Percentiles rank a stretch among this genome's conserved stretches.
These are phyloP conservation scores for Cenopis cana DNA, from an alignment of 2,888 invertebrate genomes.

Conservation along the genomic window DNA sequence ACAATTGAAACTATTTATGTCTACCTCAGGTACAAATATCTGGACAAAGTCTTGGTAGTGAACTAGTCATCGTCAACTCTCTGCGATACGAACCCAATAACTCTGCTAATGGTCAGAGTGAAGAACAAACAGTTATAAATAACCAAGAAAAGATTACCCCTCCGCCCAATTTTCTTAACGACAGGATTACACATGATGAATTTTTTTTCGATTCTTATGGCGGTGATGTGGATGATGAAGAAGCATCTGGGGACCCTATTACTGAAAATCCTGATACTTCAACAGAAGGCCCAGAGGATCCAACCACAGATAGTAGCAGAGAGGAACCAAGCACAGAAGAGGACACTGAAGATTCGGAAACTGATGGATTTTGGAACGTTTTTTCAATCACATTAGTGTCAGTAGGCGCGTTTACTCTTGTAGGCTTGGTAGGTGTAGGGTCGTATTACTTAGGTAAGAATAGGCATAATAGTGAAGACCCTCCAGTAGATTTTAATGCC, in stretches of 20 bases:
- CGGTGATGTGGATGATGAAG: constrained; percentile 26
- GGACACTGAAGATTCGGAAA: constrained; percentile 10
- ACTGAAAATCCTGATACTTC: background rate
- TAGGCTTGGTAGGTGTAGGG: constrained; percentile 49
- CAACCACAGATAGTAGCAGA: background rate
- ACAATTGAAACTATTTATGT: constrained; percentile 40
- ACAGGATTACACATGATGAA: constrained; percentile 10
- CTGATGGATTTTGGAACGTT: constrained; percentile 50
- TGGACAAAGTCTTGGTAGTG: constrained; percentile 50
- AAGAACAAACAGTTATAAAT: constrained; percentile 9
- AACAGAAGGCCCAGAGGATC: background rate
- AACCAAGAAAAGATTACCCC: background rate
- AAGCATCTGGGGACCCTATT: constrained; percentile 20
- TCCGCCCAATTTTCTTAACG: background rate
- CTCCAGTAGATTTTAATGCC: constrained; percentile 45
- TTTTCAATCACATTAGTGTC: constrained; percentile 54
- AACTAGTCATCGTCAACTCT: constrained; percentile 55
- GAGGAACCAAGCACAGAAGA: constrained; percentile 19
- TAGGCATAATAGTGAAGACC: constrained; percentile 32
- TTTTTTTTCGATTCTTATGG: constrained; percentile 22
- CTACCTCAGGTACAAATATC: constrained; percentile 53
- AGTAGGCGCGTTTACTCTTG: constrained; percentile 47
- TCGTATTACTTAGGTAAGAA: constrained; percentile 56
- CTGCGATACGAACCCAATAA: constrained; percentile 46
- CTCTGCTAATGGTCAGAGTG: constrained; percentile 2